phyloP scores from a whole-genome alignment of 2,888 invertebrate species.

The Pterostichus niger region DNA sequence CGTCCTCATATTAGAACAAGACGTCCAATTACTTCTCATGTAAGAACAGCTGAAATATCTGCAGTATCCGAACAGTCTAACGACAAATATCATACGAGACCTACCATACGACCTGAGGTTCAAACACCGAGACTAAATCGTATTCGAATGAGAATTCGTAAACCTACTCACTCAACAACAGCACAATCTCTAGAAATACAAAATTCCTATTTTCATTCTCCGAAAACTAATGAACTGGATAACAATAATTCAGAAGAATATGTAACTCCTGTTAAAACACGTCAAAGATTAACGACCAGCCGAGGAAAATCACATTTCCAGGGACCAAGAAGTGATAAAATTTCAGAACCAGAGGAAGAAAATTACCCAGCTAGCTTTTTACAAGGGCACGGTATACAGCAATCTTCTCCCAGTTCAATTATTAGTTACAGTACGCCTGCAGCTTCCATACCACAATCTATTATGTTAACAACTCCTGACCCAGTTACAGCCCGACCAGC shows the following conservation, averaged over 20 bases:
- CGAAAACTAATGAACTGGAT: conserved; percentile 47
- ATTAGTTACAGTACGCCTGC: neutral
- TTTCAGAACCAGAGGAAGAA: conserved; percentile 77
- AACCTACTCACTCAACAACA: conserved; percentile 75
- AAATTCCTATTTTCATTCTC: conserved; percentile 4
- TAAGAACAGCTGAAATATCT: too few species aligned
- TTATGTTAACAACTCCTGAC: neutral
- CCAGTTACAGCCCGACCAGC: conserved; percentile 74
- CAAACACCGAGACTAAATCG: conserved; percentile 64
- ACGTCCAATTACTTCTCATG: conserved; percentile 54
- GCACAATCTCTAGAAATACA: conserved; percentile 67
- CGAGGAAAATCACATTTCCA: conserved; percentile 80
- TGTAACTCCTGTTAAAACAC: conserved; percentile 62
- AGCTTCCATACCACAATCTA: conserved; percentile 30
- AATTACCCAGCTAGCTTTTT: conserved; percentile 75
- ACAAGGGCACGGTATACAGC: conserved; percentile 69
- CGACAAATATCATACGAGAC: conserved; percentile 71
- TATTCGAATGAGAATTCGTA: conserved; percentile 74
- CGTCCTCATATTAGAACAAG: conserved; percentile 68
- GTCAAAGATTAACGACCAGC: conserved; percentile 76
- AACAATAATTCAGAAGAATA: conserved; percentile 64
- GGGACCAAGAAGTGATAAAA: conserved; percentile 74
- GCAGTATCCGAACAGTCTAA: conserved; percentile 32
- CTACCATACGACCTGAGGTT: conserved; percentile 71
- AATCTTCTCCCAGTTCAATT: conserved; percentile 65